Conservation (phyloP, 1,140 invertebrate species). For the Patella vulgata region DNA sequence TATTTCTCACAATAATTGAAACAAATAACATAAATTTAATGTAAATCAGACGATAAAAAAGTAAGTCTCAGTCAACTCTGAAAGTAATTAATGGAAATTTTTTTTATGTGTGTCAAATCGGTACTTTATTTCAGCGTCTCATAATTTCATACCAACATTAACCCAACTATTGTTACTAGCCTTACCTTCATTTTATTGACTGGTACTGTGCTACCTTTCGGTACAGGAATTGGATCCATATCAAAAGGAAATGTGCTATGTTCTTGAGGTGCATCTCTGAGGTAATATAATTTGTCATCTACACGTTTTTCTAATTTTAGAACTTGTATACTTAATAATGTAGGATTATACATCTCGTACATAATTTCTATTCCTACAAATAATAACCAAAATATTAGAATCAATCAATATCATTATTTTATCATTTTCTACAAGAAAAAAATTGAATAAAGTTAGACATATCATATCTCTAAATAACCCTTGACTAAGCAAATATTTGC, state of each 20-base stretch:
- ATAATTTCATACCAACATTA: too few species aligned
- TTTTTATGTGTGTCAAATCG: too few species aligned
- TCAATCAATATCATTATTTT: neutral
- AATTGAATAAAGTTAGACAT: neutral
- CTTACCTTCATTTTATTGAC: slow-evolving; percentile 87
- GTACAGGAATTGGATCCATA: slow-evolving; percentile 84
- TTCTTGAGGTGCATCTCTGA: slow-evolving; percentile 92
- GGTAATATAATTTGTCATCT: slow-evolving; percentile 89
- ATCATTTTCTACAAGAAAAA: slow-evolving; percentile 8
- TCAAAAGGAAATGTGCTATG: slow-evolving; percentile 94
- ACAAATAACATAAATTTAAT: too few species aligned
- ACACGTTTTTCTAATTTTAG: slow-evolving; percentile 91
- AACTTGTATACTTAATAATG: slow-evolving; percentile 89
- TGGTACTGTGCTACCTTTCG: slow-evolving; percentile 83
- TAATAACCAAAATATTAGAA: slow-evolving; percentile 10
- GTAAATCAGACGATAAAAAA: too few species aligned
- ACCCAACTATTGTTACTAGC: too few species aligned
- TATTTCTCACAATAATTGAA: too few species aligned
- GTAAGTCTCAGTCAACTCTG: too few species aligned
- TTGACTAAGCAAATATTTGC: neutral
- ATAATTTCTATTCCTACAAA: slow-evolving; percentile 82
- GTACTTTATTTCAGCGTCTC: too few species aligned
- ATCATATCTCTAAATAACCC: slow-evolving; percentile 3
- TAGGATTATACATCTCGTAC: slow-evolving; percentile 95
- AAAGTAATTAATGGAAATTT: too few species aligned